Evolutionary conservation across 1,140 invertebrate species (phyloP).

Genomic region (Caerostris extrusa): DNA sequence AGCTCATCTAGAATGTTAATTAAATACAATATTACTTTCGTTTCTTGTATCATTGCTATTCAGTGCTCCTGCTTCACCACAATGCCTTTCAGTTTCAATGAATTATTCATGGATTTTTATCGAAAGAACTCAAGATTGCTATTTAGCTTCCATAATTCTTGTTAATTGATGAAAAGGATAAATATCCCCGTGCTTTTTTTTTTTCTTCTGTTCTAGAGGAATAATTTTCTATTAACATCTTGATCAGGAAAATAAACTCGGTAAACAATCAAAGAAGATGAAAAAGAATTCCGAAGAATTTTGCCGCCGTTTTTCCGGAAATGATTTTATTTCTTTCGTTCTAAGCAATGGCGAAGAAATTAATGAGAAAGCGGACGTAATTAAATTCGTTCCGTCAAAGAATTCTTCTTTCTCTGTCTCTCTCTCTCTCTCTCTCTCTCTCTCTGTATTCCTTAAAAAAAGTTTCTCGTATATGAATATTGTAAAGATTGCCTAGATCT

Average conservation of each 20-base stretch:
- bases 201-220: background rate
- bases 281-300: background rate
- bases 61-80: too few relatives aligned
- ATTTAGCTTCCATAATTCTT: background rate
- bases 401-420: background rate
- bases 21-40: background rate
- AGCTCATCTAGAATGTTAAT: background rate
- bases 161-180: constrained; percentile 22
- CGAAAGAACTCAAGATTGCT: background rate
- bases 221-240: constrained; percentile 30
- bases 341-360: background rate
- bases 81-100: background rate
- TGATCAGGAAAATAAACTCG: constrained; percentile 8
- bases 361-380: constrained; percentile 27
- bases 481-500: background rate
- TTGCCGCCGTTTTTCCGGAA: background rate
- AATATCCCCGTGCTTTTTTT: background rate
- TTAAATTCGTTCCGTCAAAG: background rate
- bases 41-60: background rate
- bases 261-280: background rate
- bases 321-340: constrained; percentile 2
- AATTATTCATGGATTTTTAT: background rate
- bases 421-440: background rate
- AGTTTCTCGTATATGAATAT: background rate
- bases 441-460: background rate